Conservation (phyloP, 2,888 invertebrate species). For the Dolichopus griseipennis region DNA sequence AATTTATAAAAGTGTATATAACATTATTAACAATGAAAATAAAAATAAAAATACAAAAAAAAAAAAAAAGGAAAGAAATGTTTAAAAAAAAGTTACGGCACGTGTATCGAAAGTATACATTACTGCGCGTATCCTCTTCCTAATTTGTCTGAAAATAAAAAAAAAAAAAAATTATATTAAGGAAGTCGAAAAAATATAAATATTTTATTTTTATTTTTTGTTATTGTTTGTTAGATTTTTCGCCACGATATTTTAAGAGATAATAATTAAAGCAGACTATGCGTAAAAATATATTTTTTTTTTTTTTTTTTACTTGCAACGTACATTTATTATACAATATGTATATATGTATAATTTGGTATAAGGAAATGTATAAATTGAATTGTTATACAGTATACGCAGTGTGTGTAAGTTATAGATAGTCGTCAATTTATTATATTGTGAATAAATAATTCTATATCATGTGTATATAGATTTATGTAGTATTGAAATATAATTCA, state of each 20-base stretch:
- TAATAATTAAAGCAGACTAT: constrained; percentile 3
- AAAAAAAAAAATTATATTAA: neutral
- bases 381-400: too few relatives aligned
- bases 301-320: neutral
- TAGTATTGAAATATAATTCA: too few relatives aligned
- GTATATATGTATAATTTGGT: neutral
- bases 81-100: neutral
- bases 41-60: neutral
- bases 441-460: too few relatives aligned
- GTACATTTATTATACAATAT: neutral
- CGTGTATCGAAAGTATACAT: neutral
- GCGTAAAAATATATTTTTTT: neutral
- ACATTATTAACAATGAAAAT: too few relatives aligned
- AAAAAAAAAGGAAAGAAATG: neutral
- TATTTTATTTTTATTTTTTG: neutral
- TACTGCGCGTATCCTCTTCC: neutral
- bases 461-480: too few relatives aligned
- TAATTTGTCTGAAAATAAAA: neutral
- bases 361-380: too few relatives aligned
- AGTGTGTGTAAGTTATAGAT: neutral
- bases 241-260: neutral
- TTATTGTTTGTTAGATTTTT: neutral
- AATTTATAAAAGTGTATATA: too few relatives aligned
- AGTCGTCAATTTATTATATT: too few relatives aligned
- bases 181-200: neutral